phyloP scores from a whole-genome alignment of 1,140 invertebrate species.

The Argopecten irradians region DNA sequence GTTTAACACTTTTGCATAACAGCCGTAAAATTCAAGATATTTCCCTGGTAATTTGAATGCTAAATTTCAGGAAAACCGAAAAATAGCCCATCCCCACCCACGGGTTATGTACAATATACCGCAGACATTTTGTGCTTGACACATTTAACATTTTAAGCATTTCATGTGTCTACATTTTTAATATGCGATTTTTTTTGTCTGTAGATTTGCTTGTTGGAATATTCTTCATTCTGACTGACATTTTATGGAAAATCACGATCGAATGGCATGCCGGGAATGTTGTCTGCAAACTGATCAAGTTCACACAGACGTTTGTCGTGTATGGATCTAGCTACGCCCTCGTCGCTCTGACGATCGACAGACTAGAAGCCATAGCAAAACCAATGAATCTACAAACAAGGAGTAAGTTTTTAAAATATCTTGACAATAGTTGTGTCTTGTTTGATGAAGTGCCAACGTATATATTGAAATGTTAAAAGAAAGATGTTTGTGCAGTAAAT shows the following conservation, averaged over 20 bases:
- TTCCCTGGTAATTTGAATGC: too few relatives aligned
- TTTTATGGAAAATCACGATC: conserved; percentile 68
- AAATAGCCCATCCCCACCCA: too few relatives aligned
- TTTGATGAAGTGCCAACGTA: too few relatives aligned
- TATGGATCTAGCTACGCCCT: conserved; percentile 96
- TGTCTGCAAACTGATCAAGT: conserved; percentile 68
- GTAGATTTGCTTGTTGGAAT: conserved; percentile 67
- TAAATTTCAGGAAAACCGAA: too few relatives aligned
- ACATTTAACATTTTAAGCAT: too few relatives aligned
- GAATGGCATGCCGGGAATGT: conserved; percentile 67
- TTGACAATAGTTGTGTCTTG: too few relatives aligned
- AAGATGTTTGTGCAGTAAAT: too few relatives aligned
- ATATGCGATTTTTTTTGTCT: conserved; percentile 36
- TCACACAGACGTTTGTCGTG: conserved; percentile 78
- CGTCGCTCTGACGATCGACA: conserved; percentile 94
- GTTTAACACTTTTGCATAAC: too few relatives aligned
- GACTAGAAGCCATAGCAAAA: conserved; percentile 95
- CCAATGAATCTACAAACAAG: conserved; percentile 81
- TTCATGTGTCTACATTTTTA: background rate
- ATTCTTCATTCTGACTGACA: conserved; percentile 66
- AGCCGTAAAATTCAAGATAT: too few relatives aligned
- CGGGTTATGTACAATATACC: too few relatives aligned
- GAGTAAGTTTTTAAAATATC: conserved; percentile 58
- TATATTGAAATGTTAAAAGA: too few relatives aligned
- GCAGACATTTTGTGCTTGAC: too few relatives aligned